Conservation (phyloP, 2,888 invertebrate genomes). For the Cephalotes varians region DNA sequence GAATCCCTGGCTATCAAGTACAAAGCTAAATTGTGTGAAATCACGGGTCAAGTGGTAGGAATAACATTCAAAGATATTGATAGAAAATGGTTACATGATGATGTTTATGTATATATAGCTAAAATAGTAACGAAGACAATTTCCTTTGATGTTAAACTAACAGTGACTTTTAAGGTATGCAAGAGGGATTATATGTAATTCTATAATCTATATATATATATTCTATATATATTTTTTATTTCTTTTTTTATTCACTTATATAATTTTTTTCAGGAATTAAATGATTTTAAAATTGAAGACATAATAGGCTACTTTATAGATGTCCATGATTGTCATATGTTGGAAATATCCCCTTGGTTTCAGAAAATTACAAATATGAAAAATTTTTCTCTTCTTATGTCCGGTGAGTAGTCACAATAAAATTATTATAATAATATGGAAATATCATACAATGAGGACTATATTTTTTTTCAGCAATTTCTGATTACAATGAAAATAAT, state of each 20-base stretch:
- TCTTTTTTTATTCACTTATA: neutral
- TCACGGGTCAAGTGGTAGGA: slow-evolving; percentile 63
- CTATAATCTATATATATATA: neutral
- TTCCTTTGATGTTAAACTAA: slow-evolving; percentile 66
- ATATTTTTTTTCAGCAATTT: slow-evolving; percentile 67
- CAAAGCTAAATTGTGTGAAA: slow-evolving; percentile 55
- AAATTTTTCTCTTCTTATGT: slow-evolving; percentile 73
- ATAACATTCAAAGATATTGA: slow-evolving; percentile 70
- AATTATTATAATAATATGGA: neutral
- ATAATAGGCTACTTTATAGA: slow-evolving; percentile 71
- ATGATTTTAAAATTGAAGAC: slow-evolving; percentile 65
- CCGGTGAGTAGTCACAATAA: slow-evolving; percentile 66
- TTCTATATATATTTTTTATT: neutral
- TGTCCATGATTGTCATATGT: slow-evolving; percentile 61
- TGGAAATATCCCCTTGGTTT: slow-evolving; percentile 76
- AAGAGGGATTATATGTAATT: neutral
- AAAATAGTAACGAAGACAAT: slow-evolving; percentile 66
- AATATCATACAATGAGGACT: neutral
- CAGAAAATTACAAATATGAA: slow-evolving; percentile 65
- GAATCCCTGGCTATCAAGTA: neutral
- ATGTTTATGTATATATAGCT: slow-evolving; percentile 70
- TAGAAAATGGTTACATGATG: slow-evolving; percentile 71
- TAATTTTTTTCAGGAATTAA: slow-evolving; percentile 35
- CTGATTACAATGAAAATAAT: slow-evolving; percentile 72
- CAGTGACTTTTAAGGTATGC: slow-evolving; percentile 70